Evolutionary conservation across 2,797 vertebrate species (phyloP), one percentile per base, ranked within the genome.

Genomic region (Microcaecilia unicolor): DNA sequence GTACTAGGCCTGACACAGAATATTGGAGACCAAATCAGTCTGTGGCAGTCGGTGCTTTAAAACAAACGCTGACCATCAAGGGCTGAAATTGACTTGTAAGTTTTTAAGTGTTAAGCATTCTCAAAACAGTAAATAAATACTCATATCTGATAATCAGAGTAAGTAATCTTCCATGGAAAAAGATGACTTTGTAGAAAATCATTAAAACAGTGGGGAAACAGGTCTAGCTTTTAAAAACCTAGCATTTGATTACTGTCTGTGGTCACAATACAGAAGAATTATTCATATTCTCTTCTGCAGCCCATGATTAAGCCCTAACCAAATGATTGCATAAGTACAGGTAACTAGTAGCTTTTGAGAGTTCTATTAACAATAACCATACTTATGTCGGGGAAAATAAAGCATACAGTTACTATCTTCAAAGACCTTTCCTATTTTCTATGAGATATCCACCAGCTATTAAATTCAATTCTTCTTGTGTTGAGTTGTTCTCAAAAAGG

Each of bases 301-400:
- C 49, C 27, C 26, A 42, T 58, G 61, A 54, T 3, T 9, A 25
- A 44, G 12, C 40, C 43, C 34, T 24, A 35, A 30, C 39, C 53
- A 34, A 44, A 29, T 10, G 3, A 25, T 42, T 48, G 34, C 58
- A 32, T 44, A 41, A 44, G 42, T 34, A 32, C 16, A 37, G 53
- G 58, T 55, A 69, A 57, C 48, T 57, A 56, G 24, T 28, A 42
- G 18, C 21, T 56, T 53, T 7, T 37, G 41, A 44, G 43, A 49
- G 16, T 28, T 51, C 39, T 33, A 37, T 51, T 59, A 52, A 55
- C 27, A 59, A 33, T n/a, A 46, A 28, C 22, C 2, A 1, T 46
- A 39, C 37, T 41, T 2, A 9, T 54, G 37, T 62, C 28, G 47
- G 49, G 45, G 20, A 58, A 61, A 69, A 59, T 49, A 60, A 52